Evolutionary conservation across 2,113 vertebrate genomes (phyloP), one percentile per base, ranked within the genome.

Genomic region (Argyrosomus japonicus): DNA sequence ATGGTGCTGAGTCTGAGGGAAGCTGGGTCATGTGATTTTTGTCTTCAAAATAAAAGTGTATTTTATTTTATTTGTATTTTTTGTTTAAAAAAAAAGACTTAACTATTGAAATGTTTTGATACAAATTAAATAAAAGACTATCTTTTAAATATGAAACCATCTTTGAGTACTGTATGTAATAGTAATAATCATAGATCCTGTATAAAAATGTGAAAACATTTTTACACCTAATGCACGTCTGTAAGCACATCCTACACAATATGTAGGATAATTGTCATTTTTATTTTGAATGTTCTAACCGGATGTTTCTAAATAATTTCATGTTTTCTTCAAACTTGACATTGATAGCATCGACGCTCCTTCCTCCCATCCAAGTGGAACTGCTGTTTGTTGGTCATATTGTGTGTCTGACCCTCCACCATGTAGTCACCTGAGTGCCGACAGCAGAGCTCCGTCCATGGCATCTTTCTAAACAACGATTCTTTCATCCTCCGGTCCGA

Each of bases 341-440:
- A 45, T 18, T 68, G 47, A 54, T 13, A 47, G 12, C 45, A 47
- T 47, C 45, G 4, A 3, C 45, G 10, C 45, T 47, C 45, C 45
- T 48, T 0, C 36, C 62, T 58, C 63, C 51, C 47, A 32, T 47
- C 40, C 10, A 36, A 18, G 27, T 48, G 53, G 72, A 79, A 13
- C 58, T 51, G 63, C 76, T 40, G 47, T 50, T 61, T 47, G 14
- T 45, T 25, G 12, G 1, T 45, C 43, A 19, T 51, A 10, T 56
- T 48, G 71, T 19, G 8, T 75, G 14, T 56, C 29, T 2, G 43
- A 19, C 2, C 48, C 62, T 68, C 67, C 81, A 77, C 10, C 78
- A 91, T 89, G 83, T 71, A 79, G 75, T n/a, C 62, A 54, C 32
- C 48, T 25, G 36, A 7, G 62, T 8, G 14, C 77, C 3, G 65